Evolutionary conservation across 1,140 invertebrate genomes (phyloP), one percentile per base, ranked within the genome.

Genomic region (Bombus superbus): DNA sequence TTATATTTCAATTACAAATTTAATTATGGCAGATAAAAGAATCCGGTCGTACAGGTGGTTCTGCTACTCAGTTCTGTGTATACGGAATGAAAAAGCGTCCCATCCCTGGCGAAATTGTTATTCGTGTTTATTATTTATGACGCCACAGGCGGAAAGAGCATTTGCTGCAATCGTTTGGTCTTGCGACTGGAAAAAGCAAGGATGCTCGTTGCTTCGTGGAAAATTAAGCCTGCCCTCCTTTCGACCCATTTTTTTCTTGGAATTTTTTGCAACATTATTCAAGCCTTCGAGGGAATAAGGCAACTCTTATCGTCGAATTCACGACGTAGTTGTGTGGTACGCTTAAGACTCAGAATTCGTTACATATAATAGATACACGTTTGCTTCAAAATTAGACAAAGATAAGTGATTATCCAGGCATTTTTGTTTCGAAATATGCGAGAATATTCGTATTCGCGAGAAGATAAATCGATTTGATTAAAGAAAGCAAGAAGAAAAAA

Each of bases 1-100:
- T 94, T 94, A 93, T 93, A 94, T 94, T 94, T 94, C 92, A 92
- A 91, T 90, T 91, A 87, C 86, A 89, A 93, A 91, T 94, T 94
- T 94, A 94, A 94, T 94, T 94, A 92, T 90, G 90, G 72, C 90
- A 92, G 90, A 93, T 83, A 91, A 92, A 92, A 88, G 90, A 79
- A 90, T 71, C 68, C 72, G 73, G 68, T 59, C n/a, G 11, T 62
- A 28, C 28, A 62, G 57, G 18, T 53, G 18, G 6, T 53, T 53
- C 18, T 22, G 47, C 18, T 18, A 53, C 47, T 53, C 6, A 53
- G 18, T 1, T 53, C 2, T 53, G 47, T 53, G 18, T 53, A 22
- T 53, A 53, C 1, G 5, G 47, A 53, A 53, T 53, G 18, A 22
- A 22, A 53, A 53, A 53, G 18, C 18, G 18, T 5, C 0, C 18